phyloP scores from a whole-genome alignment of 2,113 vertebrate species.

The Merops nubicus region DNA sequence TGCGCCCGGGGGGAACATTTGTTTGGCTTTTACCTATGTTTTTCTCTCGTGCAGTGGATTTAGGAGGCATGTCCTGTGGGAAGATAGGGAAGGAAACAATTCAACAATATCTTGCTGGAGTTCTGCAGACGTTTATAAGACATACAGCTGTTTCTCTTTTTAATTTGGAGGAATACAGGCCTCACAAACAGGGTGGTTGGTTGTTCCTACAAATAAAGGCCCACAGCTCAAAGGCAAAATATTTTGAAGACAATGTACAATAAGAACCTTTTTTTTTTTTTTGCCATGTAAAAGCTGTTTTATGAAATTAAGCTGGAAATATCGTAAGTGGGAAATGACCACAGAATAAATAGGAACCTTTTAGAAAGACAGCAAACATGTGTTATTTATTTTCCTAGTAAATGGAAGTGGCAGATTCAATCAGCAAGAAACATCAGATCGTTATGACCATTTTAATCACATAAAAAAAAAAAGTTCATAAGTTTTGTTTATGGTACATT shows the following conservation, averaged over 20 bases:
- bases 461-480: constrained; percentile 86
- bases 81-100: neutral
- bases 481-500: constrained; percentile 83
- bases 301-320: constrained; percentile 85
- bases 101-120: constrained; percentile 8
- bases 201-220: constrained; percentile 75
- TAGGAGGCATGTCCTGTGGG: constrained; percentile 32
- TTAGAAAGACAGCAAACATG: constrained; percentile 85
- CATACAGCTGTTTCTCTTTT: constrained; percentile 74
- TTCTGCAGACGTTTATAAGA: constrained; percentile 22
- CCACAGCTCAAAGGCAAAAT: constrained; percentile 76
- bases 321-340: constrained; percentile 82
- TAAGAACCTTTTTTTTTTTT: constrained; percentile 63
- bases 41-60: constrained; percentile 19
- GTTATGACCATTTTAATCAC: constrained; percentile 95
- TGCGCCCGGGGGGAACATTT: neutral
- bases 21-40: constrained; percentile 46
- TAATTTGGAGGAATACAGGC: constrained; percentile 60
- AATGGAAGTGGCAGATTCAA: constrained; percentile 97
- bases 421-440: constrained; percentile 95
- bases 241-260: constrained; percentile 79
- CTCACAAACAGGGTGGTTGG: constrained; percentile 51
- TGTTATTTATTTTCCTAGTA: constrained; percentile 98
- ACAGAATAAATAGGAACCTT: constrained; percentile 83
- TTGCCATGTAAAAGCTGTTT: constrained; percentile 79